These are phyloP conservation scores for Macrotus californicus DNA, from an alignment of 2,113 vertebrate genomes.

Conservation along the genomic window DNA sequence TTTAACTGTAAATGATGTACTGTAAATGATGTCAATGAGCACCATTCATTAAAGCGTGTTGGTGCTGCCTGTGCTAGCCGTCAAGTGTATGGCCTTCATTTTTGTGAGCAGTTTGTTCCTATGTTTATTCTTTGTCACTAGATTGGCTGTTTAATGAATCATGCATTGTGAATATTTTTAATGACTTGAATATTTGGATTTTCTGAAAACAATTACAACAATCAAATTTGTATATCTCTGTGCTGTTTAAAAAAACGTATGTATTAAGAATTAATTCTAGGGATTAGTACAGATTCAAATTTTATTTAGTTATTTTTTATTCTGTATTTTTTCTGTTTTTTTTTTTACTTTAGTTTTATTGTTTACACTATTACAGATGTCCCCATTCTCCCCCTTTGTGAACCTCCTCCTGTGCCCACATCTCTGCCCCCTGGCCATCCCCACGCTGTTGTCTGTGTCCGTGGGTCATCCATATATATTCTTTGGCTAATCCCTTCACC, in stretches of 20 bases:
- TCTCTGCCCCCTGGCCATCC: too few relatives aligned
- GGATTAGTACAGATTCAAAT: background rate
- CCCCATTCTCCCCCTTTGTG: too few relatives aligned
- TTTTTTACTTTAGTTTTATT: too few relatives aligned
- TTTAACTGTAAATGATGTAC: background rate
- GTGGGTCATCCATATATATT: too few relatives aligned
- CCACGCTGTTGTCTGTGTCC: too few relatives aligned
- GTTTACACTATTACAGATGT: too few relatives aligned
- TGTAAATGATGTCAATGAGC: background rate
- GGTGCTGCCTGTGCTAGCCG: background rate
- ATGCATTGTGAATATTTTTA: background rate
- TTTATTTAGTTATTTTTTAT: background rate
- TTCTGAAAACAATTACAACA: background rate
- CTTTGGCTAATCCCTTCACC: too few relatives aligned
- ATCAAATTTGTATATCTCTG: background rate
- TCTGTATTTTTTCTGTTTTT: too few relatives aligned
- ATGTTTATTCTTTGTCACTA: background rate
- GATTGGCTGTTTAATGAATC: background rate
- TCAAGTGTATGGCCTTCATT: background rate
- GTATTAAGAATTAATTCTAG: background rate
- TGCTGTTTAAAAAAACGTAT: background rate
- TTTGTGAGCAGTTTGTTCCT: background rate
- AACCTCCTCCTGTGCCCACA: too few relatives aligned
- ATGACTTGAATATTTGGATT: background rate
- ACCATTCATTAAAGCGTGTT: background rate